Evolutionary conservation across 2,113 vertebrate species (phyloP), one percentile per base, ranked within the genome.

Genomic region (Ariopsis seemanni): DNA sequence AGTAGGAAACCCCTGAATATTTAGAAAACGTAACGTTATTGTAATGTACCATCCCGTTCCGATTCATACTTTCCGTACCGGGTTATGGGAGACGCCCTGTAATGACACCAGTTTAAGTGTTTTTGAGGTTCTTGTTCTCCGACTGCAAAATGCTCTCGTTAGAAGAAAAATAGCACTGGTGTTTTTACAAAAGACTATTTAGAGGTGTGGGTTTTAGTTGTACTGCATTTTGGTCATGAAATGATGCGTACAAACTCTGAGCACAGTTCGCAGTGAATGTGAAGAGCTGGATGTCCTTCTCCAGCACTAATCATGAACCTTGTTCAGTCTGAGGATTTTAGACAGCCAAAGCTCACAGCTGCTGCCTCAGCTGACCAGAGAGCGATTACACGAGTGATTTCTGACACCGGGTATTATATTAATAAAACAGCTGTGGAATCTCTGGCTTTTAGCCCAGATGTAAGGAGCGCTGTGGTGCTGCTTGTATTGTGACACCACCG

Each of bases 391-490:
- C 30, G 17, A n/a, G 53, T 89, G 88, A 89, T 65, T 69, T 14
- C 63, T 53, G 71, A 86, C 77, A 53, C 82, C 2, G 25, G 55
- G 57, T 80, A 65, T 69, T 77, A 58, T 86, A 85, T 84, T 86
- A 86, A 88, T 86, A 83, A 86, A 89, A 89, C 86, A 88, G 84
- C 86, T 86, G 88, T 42, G 27, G 79, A 74, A 83, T 88, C 34
- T 74, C 60, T 52, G 78, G 88, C 34, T 53, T 18, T 63, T 34
- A 25, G 60, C 83, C 77, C 81, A 58, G 62, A 85, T 65, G 83
- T 84, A 75, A 84, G 74, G 57, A 55, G 57, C 25, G 42, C 77
- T 74, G 55, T 55, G 78, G 79, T 65, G 78, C 62, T 87, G 55
- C 48, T 74, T 62, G 30, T 50, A 62, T 4, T 7, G 77, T 86